Evolutionary conservation across 2,888 invertebrate species (phyloP).

Genomic region (Trichacis sp.): DNA sequence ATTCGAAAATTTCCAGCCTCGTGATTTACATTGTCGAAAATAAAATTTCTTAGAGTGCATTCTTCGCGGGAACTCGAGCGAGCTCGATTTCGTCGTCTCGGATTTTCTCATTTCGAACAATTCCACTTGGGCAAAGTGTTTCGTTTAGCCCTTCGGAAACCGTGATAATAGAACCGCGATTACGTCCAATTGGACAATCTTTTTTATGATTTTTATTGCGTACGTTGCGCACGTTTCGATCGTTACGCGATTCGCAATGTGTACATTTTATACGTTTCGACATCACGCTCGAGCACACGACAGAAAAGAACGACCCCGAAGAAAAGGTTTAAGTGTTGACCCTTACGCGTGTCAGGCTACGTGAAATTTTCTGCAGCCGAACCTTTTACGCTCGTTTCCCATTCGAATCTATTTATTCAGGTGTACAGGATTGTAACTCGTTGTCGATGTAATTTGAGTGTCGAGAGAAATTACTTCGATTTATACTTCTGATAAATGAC

Average conservation of each 20-base stretch:
- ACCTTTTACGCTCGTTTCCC: not conserved
- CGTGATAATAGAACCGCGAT: not conserved
- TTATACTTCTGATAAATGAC: too few species aligned
- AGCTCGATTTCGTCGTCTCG: not conserved
- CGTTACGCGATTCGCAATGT: slow-evolving; percentile 11
- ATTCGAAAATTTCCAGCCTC: slow-evolving; percentile 10
- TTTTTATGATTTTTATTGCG: not conserved
- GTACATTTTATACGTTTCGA: slow-evolving; percentile 14
- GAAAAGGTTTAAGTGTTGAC: slow-evolving; percentile 24
- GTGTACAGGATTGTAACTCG: too few species aligned
- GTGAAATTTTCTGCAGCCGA: not conserved
- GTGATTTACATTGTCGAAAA: too few species aligned
- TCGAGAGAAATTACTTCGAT: too few species aligned
- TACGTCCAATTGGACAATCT: not conserved
- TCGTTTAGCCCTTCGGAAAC: not conserved
- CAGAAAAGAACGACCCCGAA: slow-evolving; percentile 20
- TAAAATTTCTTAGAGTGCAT: too few species aligned
- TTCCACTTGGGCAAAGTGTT: not conserved
- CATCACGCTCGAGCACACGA: slow-evolving; percentile 9
- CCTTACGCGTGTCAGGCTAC: slow-evolving; percentile 23
- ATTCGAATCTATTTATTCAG: not conserved
- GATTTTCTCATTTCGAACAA: slow-evolving; percentile 1
- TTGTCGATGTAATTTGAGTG: not conserved
- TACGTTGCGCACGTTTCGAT: slow-evolving; percentile 20
- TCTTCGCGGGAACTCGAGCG: not conserved